Evolutionary conservation across 2,888 invertebrate genomes (phyloP), one percentile per base, ranked within the genome.

Genomic region (Therioaphis trifolii): DNA sequence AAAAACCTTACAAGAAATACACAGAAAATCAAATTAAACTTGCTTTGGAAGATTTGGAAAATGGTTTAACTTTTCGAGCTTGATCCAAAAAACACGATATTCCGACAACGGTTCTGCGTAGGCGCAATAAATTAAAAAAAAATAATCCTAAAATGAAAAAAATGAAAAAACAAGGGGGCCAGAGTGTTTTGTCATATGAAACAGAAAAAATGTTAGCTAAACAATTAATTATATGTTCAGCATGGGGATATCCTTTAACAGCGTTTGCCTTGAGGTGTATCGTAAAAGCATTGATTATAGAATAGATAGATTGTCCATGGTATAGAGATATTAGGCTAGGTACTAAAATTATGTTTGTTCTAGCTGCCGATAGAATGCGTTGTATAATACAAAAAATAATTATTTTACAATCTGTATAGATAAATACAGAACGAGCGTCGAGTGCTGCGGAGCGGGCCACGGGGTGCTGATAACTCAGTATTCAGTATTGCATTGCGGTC

Each of bases 251-350:
- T 7, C 46, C 46, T 46, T 46, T 46, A 46, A 46, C 46, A 46
- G 9, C 46, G 14, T 66, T 52, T 21, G 78, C 66, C 18, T 61
- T 66, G 4, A 29, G 85, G 76, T 75, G 85, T 72, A 79, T 87
- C n/a, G n/a, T n/a, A n/a, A n/a, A n/a, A n/a, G n/a, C n/a, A n/a
- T n/a, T n/a, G n/a, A n/a, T n/a, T n/a, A n/a, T n/a, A n/a, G n/a
- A n/a, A n/a, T n/a, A n/a, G n/a, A n/a, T n/a, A n/a, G n/a, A n/a
- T n/a, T n/a, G n/a, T n/a, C n/a, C n/a, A n/a, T n/a, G n/a, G n/a
- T n/a, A n/a, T n/a, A n/a, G n/a, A n/a, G n/a, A n/a, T n/a, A n/a
- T n/a, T n/a, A n/a, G n/a, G n/a, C n/a, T n/a, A n/a, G n/a, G n/a
- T n/a, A n/a, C n/a, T n/a, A n/a, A n/a, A n/a, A n/a, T n/a, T n/a